Percentiles rank a stretch among this genome's conserved stretches.
Evolutionary conservation across 2,113 vertebrate genomes (phyloP).

Genomic region (Patagioenas fasciata): DNA sequence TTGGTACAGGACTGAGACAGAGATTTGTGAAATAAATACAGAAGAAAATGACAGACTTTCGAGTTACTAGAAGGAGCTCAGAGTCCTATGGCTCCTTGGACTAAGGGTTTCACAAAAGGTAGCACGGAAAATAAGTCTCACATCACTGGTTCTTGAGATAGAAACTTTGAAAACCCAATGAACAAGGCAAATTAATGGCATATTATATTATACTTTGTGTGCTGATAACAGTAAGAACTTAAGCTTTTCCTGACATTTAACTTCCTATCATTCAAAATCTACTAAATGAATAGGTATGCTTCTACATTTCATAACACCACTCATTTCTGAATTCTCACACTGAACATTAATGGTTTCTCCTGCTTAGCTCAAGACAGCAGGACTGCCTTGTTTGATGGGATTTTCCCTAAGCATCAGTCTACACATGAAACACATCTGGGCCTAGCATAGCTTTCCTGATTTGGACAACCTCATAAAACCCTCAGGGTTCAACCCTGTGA

Average conservation of each 20-base stretch:
- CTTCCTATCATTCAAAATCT: background rate
- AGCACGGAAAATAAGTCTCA: background rate
- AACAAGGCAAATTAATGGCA: background rate
- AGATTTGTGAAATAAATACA: background rate
- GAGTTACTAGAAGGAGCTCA: background rate
- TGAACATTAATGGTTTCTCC: background rate
- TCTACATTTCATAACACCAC: background rate
- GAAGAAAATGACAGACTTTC: background rate
- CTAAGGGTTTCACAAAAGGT: background rate
- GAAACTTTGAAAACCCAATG: background rate
- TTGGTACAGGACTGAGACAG: background rate
- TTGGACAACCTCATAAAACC: background rate
- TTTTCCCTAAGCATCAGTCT: background rate
- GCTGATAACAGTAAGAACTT: background rate
- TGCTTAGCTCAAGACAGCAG: background rate
- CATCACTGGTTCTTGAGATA: background rate
- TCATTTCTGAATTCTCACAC: background rate
- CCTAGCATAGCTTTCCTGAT: background rate
- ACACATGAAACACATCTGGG: background rate
- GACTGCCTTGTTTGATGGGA: background rate
- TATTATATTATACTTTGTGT: background rate
- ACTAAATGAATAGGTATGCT: background rate
- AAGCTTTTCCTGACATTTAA: background rate
- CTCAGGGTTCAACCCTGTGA: background rate
- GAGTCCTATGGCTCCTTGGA: background rate